phyloP scores from a whole-genome alignment of 2,888 invertebrate genomes.

The Drosophila heteroneura region DNA sequence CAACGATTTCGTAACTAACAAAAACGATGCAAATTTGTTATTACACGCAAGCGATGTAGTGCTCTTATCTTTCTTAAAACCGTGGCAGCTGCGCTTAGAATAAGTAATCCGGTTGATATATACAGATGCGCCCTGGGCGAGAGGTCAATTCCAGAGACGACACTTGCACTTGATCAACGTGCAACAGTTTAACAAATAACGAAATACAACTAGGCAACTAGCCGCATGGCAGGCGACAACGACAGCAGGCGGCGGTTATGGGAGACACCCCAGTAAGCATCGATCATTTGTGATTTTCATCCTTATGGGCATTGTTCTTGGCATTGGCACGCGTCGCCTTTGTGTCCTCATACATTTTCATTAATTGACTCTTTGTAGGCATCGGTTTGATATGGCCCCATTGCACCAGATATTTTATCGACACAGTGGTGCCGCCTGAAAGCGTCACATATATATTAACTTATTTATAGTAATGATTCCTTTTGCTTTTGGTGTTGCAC shows the following conservation, averaged over 20 bases:
- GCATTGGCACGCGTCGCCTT: constrained; percentile 80
- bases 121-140: constrained; percentile 34
- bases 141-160: constrained; percentile 34
- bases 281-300: constrained; percentile 67
- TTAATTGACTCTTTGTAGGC: constrained; percentile 88
- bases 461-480: neutral
- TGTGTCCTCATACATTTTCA: constrained; percentile 87
- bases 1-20: constrained; percentile 55
- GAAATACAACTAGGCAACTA: constrained; percentile 60
- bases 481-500: constrained; percentile 27
- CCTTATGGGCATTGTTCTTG: constrained; percentile 60
- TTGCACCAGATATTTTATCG: constrained; percentile 92
- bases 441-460: neutral
- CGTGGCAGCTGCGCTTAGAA: constrained; percentile 12
- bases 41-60: constrained; percentile 17
- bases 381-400: constrained; percentile 94
- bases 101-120: constrained; percentile 16
- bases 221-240: constrained; percentile 31
- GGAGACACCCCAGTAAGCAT: constrained; percentile 15
- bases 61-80: constrained; percentile 5
- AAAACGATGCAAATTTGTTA: constrained; percentile 36
- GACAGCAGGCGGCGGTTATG: constrained; percentile 33
- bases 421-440: constrained; percentile 93
- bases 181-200: constrained; percentile 59
- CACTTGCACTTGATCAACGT: constrained; percentile 18